Conservation (phyloP, 2,888 invertebrate genomes). For the Philhelius pedissequus region DNA sequence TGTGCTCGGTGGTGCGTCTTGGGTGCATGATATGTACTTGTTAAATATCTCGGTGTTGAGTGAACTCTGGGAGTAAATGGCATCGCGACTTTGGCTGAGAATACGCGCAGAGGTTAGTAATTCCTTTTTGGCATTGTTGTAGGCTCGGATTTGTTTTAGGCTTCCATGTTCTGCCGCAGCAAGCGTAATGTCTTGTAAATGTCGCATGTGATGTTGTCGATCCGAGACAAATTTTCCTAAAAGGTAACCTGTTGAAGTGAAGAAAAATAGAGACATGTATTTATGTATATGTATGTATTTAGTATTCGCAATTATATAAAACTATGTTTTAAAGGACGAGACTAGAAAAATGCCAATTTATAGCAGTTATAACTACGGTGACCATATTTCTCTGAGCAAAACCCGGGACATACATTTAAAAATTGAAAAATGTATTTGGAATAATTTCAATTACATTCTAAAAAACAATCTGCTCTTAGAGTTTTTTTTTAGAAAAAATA, state of each 20-base stretch:
- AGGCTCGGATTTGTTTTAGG: slow-evolving; percentile 75
- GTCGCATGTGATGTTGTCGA: slow-evolving; percentile 74
- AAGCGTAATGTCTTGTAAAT: slow-evolving; percentile 72
- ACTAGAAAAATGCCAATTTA: too few relatives aligned
- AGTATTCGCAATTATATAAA: too few relatives aligned
- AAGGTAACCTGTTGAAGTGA: slow-evolving; percentile 74
- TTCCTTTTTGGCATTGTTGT: slow-evolving; percentile 75
- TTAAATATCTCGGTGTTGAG: slow-evolving; percentile 76
- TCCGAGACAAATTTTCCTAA: slow-evolving; percentile 78
- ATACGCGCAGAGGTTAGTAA: slow-evolving; percentile 74
- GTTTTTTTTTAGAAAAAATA: too few relatives aligned
- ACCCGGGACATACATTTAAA: too few relatives aligned
- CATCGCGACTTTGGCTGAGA: slow-evolving; percentile 73
- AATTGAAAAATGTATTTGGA: too few relatives aligned
- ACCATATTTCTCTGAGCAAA: too few relatives aligned
- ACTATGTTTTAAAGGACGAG: too few relatives aligned
- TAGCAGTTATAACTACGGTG: too few relatives aligned
- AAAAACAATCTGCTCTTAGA: too few relatives aligned
- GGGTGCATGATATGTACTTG: slow-evolving; percentile 77
- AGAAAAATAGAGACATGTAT: neutral
- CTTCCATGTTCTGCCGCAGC: slow-evolving; percentile 74
- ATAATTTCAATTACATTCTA: too few relatives aligned
- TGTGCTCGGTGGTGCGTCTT: slow-evolving; percentile 76
- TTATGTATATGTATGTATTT: too few relatives aligned
- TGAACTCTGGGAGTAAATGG: slow-evolving; percentile 75